These are phyloP conservation scores for Oeneis ivallda DNA, from an alignment of 2,888 invertebrate genomes.

Conservation along the genomic window DNA sequence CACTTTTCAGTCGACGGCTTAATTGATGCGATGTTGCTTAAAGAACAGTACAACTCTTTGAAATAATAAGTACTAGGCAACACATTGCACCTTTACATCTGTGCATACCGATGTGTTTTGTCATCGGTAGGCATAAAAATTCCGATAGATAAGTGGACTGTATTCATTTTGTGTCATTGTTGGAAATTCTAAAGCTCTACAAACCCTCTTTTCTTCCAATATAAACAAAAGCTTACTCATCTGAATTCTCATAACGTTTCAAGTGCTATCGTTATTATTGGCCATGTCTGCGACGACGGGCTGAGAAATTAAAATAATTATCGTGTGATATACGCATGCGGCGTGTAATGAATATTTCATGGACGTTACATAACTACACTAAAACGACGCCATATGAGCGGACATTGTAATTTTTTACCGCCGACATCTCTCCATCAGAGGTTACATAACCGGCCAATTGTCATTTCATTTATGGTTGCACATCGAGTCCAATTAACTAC, in stretches of 20 bases:
- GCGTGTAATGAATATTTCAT: slow-evolving; percentile 46
- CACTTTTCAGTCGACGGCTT: too few relatives aligned
- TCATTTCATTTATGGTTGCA: slow-evolving; percentile 37
- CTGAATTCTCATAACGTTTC: slow-evolving; percentile 61
- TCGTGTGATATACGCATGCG: slow-evolving; percentile 57
- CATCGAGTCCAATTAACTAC: slow-evolving; percentile 35
- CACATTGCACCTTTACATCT: slow-evolving; percentile 7
- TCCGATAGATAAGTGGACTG: slow-evolving; percentile 17
- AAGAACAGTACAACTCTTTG: too few relatives aligned
- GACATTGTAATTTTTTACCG: slow-evolving; percentile 30
- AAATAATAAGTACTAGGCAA: too few relatives aligned
- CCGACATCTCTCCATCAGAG: slow-evolving; percentile 26
- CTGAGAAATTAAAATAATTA: slow-evolving; percentile 75
- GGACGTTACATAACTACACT: slow-evolving; percentile 40
- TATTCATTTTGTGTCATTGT: slow-evolving; percentile 34
- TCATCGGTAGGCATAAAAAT: slow-evolving; percentile 29
- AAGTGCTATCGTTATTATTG: slow-evolving; percentile 61
- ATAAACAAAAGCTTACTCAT: slow-evolving; percentile 50
- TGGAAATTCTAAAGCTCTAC: slow-evolving; percentile 36
- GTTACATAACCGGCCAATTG: slow-evolving; percentile 36
- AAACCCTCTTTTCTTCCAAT: slow-evolving; percentile 32
- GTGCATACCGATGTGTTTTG: slow-evolving; percentile 25
- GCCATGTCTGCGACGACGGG: slow-evolving; percentile 61
- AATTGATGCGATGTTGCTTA: too few relatives aligned
- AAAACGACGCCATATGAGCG: slow-evolving; percentile 29